phyloP scores from a whole-genome alignment of 2,888 invertebrate genomes.

The Acholoe squamosa region DNA sequence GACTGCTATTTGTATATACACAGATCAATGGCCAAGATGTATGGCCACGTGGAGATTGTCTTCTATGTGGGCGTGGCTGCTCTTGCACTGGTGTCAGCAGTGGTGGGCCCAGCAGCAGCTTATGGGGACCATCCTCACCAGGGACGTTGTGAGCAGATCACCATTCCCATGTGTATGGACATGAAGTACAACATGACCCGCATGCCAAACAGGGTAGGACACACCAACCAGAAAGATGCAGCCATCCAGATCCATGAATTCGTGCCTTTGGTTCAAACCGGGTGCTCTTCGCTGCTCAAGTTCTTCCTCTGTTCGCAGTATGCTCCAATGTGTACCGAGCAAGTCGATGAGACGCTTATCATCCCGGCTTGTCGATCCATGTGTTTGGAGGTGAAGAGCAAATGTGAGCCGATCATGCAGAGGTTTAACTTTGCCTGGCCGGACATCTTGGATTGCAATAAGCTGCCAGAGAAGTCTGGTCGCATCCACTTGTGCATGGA shows the following conservation, averaged over 20 bases:
- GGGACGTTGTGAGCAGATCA: slow-evolving; percentile 90
- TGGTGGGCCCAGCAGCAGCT: neutral
- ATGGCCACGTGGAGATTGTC: neutral
- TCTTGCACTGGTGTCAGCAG: neutral
- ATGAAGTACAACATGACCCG: slow-evolving; percentile 93
- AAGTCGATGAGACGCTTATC: slow-evolving; percentile 89
- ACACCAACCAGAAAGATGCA: slow-evolving; percentile 91
- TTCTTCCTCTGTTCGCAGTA: slow-evolving; percentile 95
- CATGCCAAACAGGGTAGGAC: slow-evolving; percentile 93
- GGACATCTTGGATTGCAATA: slow-evolving; percentile 89
- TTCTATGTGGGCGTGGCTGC: neutral
- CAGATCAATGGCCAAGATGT: neutral
- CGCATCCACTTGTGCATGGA: slow-evolving; percentile 89
- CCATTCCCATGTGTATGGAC: slow-evolving; percentile 91
- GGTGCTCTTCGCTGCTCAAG: slow-evolving; percentile 91
- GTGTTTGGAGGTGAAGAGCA: slow-evolving; percentile 87
- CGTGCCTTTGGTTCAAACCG: slow-evolving; percentile 89
- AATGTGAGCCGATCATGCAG: slow-evolving; percentile 86
- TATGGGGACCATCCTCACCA: slow-evolving; percentile 17
- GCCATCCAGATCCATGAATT: slow-evolving; percentile 90
- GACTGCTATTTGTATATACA: neutral
- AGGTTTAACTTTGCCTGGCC: slow-evolving; percentile 88
- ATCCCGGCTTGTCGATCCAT: slow-evolving; percentile 93
- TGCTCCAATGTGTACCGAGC: slow-evolving; percentile 94
- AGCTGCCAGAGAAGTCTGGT: slow-evolving; percentile 87